Base-by-base conservation (phyloP, 2,888 invertebrate species). In the Thera britannica region DNA sequence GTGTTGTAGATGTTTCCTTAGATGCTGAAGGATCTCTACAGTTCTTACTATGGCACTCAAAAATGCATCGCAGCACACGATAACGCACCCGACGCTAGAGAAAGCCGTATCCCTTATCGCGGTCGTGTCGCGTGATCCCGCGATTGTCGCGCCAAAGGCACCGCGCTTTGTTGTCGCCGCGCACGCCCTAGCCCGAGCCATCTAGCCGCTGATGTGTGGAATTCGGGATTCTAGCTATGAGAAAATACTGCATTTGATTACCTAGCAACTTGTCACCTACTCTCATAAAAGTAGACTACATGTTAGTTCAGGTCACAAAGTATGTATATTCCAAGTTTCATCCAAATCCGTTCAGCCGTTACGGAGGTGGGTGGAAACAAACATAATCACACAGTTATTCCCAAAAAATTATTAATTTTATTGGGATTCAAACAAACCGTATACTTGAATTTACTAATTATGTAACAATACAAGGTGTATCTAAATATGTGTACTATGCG, bases 141-240 rank as follows among this genome's bases (percentile, higher is more conserved):
- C 83, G 87, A 83, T 84, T 80, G 80, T 77, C 80, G 77, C 81
- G 70, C 75, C 80, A 89, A 89, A 89, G 85, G 77, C 74, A 79
- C 89, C 89, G 89, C 85, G 73, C 79, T 84, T 87, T 86, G 86
- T 84, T 75, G 65, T 73, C 72, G 76, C 87, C 86, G 85, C 79
- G 56, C 57, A 57, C 57, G 57, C 57, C 41, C 63, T 23, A 38
- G 48, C 65, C 23, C 36, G 48, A 59, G 3, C 61, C 61, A 61
- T 54, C 61, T 61, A 61, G 12, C 48, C 36, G 12, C 36, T 35
- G 67, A 51, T 58, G 66, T 61, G 48, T 49, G 67, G 69, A 67
- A 72, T 72, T 62, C 62, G 55, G 59, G 58, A 65, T 58, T 44
- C 12, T 38, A 58, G 57, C 58, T 61, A 61, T 61, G 60, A 44